Conservation (phyloP, 2,797 vertebrate species). For the Trachops cirrhosus region DNA sequence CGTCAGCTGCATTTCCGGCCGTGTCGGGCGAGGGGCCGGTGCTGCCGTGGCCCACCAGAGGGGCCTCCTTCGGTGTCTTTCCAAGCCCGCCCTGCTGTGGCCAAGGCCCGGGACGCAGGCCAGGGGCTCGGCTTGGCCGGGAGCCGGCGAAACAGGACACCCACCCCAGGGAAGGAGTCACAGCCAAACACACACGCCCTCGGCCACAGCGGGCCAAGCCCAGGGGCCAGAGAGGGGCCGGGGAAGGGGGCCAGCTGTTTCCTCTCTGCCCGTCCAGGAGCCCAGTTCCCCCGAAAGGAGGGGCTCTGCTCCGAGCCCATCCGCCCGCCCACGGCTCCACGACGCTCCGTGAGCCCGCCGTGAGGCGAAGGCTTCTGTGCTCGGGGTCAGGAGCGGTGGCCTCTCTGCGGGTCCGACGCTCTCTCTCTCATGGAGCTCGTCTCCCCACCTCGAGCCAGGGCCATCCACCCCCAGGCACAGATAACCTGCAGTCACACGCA, state of each 20-base stretch:
- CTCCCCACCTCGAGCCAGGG: no score
- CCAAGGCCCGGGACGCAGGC: background rate
- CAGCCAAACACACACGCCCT: background rate
- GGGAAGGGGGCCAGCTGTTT: background rate
- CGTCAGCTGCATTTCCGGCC: background rate
- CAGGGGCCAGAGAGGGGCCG: background rate
- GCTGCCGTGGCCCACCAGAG: background rate
- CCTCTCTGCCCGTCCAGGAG: background rate
- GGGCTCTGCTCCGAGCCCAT: fast-evolving
- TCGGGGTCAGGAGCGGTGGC: background rate
- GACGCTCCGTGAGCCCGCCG: background rate
- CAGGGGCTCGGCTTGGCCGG: background rate
- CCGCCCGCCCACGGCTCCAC: background rate
- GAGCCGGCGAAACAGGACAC: background rate
- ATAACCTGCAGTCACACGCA: no score
- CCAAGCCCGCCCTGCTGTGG: background rate
- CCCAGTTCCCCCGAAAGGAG: background rate
- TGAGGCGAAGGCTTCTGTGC: background rate
- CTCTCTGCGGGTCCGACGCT: no score
- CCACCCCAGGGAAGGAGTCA: background rate
- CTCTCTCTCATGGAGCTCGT: background rate
- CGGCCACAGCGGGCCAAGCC: background rate
- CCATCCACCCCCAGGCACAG: no score
- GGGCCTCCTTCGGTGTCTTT: background rate
- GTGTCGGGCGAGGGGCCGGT: background rate